Base-by-base conservation (phyloP, 1,140 invertebrate genomes). In the Augochlora pura region DNA sequence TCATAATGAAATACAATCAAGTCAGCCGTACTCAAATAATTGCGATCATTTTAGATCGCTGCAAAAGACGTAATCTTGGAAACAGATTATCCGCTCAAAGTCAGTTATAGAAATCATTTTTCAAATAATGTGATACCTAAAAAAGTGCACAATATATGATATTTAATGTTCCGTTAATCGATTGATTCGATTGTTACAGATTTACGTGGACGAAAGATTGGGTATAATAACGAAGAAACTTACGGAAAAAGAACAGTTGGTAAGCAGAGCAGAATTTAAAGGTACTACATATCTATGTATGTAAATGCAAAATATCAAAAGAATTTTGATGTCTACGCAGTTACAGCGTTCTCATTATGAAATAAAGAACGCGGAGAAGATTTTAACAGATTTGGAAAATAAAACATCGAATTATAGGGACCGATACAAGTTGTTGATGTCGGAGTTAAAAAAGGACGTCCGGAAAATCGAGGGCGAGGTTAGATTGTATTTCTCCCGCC, bases 391-490 rank as follows among this genome's bases (percentile, higher is more conserved):
- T 57, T 39, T 85, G 8, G 77, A 82, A 38, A 77, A 72, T 46
- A 77, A 85, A 73, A 83, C 73, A 9, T 63, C 69, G 4, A 68
- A 42, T 10, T 79, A 39, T 59, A 59, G 67, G 9, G 65, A 85
- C 77, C 72, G 75, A 39, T 86, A 83, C 63, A 77, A 62, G 18
- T 64, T 14, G 25, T 67, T 86, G 46, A 86, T 86, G 70, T 46
- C 67, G 7, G 81, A 77, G n/a, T 62, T 88, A 32, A 88, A 86
- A 32, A 77, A 72, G 42, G 77, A 87, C 14, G 69, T 87, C 38
- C 38, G 59, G 25, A 81, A 83, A 77, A 83, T 74, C 9, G 80
- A 88, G 60, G 38, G 74, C 5, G 86, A 88, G 84, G 84, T 87
- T 78, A 38, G 72, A 46, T 60, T 14, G 60, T 21, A 23, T 42